Base-by-base conservation (phyloP, 2,113 vertebrate genomes). In the Pandion haliaetus region DNA sequence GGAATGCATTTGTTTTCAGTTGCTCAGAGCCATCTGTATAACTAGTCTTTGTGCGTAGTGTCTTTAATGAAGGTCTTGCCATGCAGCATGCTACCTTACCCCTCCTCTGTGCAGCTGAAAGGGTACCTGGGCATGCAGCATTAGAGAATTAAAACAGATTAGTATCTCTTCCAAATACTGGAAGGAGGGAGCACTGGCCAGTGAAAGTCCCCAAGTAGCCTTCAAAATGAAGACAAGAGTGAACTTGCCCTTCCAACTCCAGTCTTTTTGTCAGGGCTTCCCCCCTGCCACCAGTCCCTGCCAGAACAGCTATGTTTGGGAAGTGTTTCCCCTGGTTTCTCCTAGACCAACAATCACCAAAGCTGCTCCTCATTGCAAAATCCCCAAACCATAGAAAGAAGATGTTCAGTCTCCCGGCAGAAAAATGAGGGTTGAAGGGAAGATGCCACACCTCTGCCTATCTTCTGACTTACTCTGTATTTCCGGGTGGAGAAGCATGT, bases 381-480 rank as follows among this genome's bases (percentile, higher is more conserved):
- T n/a, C 13, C 42, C 25, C 28, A 59, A 25, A 59, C 15, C 25
- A 10, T 2, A 26, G 31, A 69, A 9, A 87, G 58, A 31, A 74
- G 44, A 26, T 71, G 18, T 61, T 40, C 57, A 45, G 25, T 13
- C 38, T 90, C 34, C 54, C 58, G 3, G 1, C 0, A 3, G 57
- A 47, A 88, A 79, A 74, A 59, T 29, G 32, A 44, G 10, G 17
- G 26, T 54, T 77, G 29, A 78, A 76, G 31, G 76, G 52, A 92
- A 73, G 34, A 49, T 0, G 5, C 28, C 32, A 42, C 5, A 59
- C 9, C 40, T 80, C 81, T 77, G 26, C 45, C 58, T 34, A 23
- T 74, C 34, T 47, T 71, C 58, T 28, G 42, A 90, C 98, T 98
- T 97, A 98, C 98, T 25, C 58, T 98, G 98, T 92, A 98, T 93